Conservation (phyloP, 2,113 vertebrate genomes). For the Eleginops maclovinus region DNA sequence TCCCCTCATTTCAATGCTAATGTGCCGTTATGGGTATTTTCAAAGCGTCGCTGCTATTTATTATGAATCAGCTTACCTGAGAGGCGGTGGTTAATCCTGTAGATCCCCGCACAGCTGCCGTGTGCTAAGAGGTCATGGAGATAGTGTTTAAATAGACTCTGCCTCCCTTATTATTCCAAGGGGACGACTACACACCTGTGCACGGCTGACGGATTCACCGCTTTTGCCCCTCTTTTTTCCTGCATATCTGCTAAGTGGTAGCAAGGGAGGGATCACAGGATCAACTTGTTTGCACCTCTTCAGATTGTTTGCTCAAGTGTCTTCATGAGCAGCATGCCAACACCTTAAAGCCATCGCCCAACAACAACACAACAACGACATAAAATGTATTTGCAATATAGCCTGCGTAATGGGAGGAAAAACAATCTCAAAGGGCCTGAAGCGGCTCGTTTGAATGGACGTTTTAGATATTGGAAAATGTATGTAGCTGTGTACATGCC, state of each 20-base stretch:
- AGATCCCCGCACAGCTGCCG: conserved; percentile 67
- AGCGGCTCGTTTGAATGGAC: conserved; percentile 39
- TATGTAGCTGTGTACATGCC: background rate
- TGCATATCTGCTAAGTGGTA: conserved; percentile 4
- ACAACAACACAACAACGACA: conserved; percentile 14
- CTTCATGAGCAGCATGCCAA: too few species aligned
- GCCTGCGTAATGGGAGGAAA: conserved; percentile 20
- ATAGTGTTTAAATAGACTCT: conserved; percentile 76
- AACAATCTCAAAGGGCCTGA: conserved; percentile 56
- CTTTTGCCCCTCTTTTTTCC: conserved; percentile 1
- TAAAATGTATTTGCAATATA: conserved; percentile 30
- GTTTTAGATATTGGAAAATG: conserved; percentile 40
- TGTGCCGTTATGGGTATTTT: conserved; percentile 66
- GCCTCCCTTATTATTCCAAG: conserved; percentile 56
- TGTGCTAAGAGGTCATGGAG: conserved; percentile 72
- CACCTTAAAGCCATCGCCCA: too few species aligned
- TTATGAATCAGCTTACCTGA: conserved; percentile 75
- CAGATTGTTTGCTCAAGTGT: conserved; percentile 3
- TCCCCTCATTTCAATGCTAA: conserved; percentile 80
- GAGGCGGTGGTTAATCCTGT: conserved; percentile 72
- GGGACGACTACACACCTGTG: conserved; percentile 13
- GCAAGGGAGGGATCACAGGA: conserved; percentile 21
- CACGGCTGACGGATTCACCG: conserved; percentile 34
- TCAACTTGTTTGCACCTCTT: conserved; percentile 28
- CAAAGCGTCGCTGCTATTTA: conserved; percentile 67